Evolutionary conservation across 2,113 vertebrate genomes (phyloP).

Genomic region (Zosterops lateralis): DNA sequence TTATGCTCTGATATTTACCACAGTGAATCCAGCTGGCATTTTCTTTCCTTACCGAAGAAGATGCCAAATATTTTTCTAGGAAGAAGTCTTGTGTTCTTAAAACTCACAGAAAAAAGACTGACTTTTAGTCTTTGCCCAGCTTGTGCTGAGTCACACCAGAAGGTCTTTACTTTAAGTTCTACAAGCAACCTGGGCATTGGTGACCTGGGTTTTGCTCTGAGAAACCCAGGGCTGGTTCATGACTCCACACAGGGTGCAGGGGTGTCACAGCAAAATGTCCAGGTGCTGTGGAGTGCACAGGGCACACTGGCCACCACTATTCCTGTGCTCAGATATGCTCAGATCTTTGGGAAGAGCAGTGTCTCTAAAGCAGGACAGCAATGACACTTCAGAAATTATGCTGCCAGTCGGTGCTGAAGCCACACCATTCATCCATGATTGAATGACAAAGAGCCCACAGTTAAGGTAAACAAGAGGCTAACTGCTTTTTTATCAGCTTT

Average conservation of each 20-base stretch:
- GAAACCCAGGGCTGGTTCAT: neutral
- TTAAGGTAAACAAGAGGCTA: neutral
- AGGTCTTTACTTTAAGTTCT: neutral
- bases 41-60: neutral
- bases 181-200: neutral
- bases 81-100: neutral
- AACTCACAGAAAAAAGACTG: neutral
- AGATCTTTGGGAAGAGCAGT: neutral
- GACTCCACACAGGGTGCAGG: fast-evolving
- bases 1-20: neutral
- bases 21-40: neutral
- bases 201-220: neutral
- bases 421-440: neutral
- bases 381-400: neutral
- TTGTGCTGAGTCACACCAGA: neutral
- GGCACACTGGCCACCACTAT: neutral
- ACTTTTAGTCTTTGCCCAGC: neutral
- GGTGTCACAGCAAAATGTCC: neutral
- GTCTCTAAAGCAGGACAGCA: neutral
- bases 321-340: neutral
- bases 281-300: neutral
- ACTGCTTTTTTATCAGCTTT: neutral
- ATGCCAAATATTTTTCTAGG: neutral
- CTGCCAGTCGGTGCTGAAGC: neutral
- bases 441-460: neutral